Evolutionary conservation across 2,797 vertebrate genomes (phyloP).

Genomic region (Dryobates pubescens): DNA sequence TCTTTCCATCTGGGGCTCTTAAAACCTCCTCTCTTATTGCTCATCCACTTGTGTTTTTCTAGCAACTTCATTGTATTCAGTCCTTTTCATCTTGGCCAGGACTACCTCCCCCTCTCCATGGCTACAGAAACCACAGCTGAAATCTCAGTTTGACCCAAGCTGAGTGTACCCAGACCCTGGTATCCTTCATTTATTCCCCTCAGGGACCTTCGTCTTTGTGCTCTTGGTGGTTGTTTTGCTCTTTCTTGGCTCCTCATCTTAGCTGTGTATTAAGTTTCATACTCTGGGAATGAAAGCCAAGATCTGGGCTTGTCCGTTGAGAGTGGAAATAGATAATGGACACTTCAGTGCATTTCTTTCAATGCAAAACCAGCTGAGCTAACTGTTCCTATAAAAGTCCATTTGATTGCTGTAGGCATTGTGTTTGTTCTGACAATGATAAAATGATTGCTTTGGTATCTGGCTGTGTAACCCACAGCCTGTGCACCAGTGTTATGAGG

Average conservation of each 20-base stretch:
- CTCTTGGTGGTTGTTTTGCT: not conserved
- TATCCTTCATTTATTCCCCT: not conserved
- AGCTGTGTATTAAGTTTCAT: not conserved
- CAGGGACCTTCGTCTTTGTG: not conserved
- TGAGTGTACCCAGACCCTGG: not conserved
- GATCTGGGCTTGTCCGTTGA: constrained; percentile 29
- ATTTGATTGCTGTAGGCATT: constrained; percentile 61
- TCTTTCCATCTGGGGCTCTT: not conserved
- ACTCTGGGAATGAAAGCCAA: not conserved
- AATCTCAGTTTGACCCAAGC: not conserved
- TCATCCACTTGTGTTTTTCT: accelerated
- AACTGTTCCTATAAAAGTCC: constrained; percentile 58
- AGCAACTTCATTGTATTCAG: not conserved
- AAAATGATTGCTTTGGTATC: constrained; percentile 66
- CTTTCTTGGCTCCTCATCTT: not conserved
- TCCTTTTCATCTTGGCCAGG: not conserved
- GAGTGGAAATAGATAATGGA: constrained; percentile 25
- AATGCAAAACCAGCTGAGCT: constrained; percentile 48
- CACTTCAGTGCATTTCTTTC: constrained; percentile 16
- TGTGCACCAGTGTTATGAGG: constrained; percentile 36
- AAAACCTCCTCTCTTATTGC: not conserved
- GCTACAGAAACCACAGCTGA: not conserved
- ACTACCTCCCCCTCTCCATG: not conserved
- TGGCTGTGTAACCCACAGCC: constrained; percentile 53
- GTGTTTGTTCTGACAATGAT: constrained; percentile 71